These are phyloP conservation scores for human (Homo sapiens) DNA, from an alignment of 2,113 vertebrate species.

Conservation along the genomic window GRCh38 chrX:42601501-42602000, in stretches of 20 bases:
- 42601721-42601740: neutral
- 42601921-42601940: neutral
- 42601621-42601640: slow-evolving; percentile 12
- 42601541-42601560: neutral
- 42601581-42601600: neutral
- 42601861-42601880: neutral
- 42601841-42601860: neutral
- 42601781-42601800: neutral
- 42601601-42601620: neutral
- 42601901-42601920: neutral
- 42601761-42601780: neutral
- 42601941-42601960: neutral
- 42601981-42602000: neutral
- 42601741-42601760: neutral
- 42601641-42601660: neutral
- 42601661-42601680: neutral
- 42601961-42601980: neutral
- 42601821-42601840: neutral
- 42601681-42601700: neutral
- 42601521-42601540: neutral
- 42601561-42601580: neutral
- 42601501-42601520: slow-evolving; percentile 21
- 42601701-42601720: neutral
- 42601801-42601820: slow-evolving; percentile 36
- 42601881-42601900: neutral